phyloP scores from a whole-genome alignment of 2,888 invertebrate species.

The Onchidella celtica region DNA sequence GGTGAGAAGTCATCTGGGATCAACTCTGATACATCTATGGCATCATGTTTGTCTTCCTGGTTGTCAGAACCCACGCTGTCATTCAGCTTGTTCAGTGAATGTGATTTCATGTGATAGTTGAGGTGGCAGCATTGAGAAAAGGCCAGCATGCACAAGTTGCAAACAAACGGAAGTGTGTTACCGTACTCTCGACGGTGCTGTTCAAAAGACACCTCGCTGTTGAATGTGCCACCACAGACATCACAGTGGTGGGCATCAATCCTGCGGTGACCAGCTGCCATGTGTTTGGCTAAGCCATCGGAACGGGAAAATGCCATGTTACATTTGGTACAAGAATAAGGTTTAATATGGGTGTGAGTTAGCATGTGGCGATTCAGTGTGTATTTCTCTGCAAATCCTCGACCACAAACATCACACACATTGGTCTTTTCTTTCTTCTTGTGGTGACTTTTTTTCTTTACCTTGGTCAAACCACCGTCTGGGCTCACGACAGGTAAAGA shows the following conservation, averaged over 20 bases:
- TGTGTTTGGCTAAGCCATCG: slow-evolving; percentile 48
- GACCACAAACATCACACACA: slow-evolving; percentile 51
- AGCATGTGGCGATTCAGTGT: slow-evolving; percentile 55
- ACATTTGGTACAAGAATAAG: slow-evolving; percentile 53
- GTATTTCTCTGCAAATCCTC: slow-evolving; percentile 54
- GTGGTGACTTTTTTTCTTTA: slow-evolving; percentile 48
- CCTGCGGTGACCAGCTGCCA: slow-evolving; percentile 45
- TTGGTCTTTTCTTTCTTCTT: slow-evolving; percentile 53
- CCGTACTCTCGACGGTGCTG: slow-evolving; percentile 49
- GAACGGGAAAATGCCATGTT: slow-evolving; percentile 50
- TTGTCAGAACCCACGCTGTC: slow-evolving; percentile 17
- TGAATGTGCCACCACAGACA: slow-evolving; percentile 49
- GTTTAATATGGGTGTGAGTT: slow-evolving; percentile 54
- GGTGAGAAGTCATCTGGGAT: slow-evolving; percentile 48
- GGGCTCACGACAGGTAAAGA: background rate
- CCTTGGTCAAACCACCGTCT: slow-evolving; percentile 3
- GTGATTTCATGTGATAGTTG: slow-evolving; percentile 51
- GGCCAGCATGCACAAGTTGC: slow-evolving; percentile 49
- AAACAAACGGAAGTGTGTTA: slow-evolving; percentile 48
- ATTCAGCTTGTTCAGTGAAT: slow-evolving; percentile 45
- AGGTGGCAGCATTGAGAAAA: slow-evolving; percentile 52
- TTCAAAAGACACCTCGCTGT: slow-evolving; percentile 50
- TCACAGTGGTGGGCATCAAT: slow-evolving; percentile 51
- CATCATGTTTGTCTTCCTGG: slow-evolving; percentile 26
- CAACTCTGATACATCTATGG: slow-evolving; percentile 46